Evolutionary conservation across 1,140 invertebrate species (phyloP).

Genomic region (Saxidomus purpurata): DNA sequence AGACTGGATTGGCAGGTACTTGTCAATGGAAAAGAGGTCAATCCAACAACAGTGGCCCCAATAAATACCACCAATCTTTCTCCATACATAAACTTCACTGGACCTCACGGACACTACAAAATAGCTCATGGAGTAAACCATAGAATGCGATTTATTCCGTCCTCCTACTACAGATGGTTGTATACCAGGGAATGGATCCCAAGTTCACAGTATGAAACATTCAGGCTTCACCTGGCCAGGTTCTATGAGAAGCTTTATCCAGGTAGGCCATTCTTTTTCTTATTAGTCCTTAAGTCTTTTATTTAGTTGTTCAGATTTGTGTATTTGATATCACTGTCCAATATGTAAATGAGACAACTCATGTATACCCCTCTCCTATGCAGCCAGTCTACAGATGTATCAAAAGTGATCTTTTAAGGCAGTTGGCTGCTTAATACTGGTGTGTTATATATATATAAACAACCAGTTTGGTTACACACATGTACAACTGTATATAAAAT

Average conservation of each 20-base stretch:
- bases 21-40: slow-evolving; percentile 23
- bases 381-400: no score
- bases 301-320: no score
- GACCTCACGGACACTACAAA: background rate
- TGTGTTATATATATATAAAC: no score
- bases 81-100: slow-evolving; percentile 9
- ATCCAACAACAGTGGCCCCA: slow-evolving; percentile 7
- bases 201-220: slow-evolving; percentile 14
- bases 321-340: no score
- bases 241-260: slow-evolving; percentile 28
- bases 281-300: no score
- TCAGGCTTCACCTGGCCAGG: slow-evolving; percentile 9
- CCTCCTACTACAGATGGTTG: slow-evolving; percentile 42
- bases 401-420: no score
- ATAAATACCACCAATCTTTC: background rate
- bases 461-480: no score
- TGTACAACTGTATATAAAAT: no score
- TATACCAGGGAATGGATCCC: slow-evolving; percentile 40
- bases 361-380: no score
- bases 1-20: slow-evolving; percentile 17
- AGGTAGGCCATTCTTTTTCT: background rate
- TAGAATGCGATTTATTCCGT: background rate
- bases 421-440: no score
- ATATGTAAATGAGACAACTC: no score
- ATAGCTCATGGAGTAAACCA: slow-evolving; percentile 1